phyloP scores from a whole-genome alignment of 1,140 invertebrate species.

The Saccostrea cuccullata region DNA sequence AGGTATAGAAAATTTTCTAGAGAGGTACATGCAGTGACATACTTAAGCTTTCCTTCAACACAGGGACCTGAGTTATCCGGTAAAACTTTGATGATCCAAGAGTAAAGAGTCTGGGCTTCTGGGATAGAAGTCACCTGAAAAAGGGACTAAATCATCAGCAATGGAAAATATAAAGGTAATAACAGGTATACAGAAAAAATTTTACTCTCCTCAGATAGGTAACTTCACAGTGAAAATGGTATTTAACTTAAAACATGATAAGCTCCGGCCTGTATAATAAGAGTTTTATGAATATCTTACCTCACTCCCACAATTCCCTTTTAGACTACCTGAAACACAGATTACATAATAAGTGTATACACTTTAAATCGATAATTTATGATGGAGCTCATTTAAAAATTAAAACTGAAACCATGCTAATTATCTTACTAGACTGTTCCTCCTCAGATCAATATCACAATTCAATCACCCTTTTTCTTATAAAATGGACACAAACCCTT shows the following conservation, averaged over 20 bases:
- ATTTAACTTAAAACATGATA: neutral
- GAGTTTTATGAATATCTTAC: neutral
- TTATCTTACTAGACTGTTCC: too few species aligned
- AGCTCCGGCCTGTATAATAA: neutral
- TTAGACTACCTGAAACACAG: neutral
- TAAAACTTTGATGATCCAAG: constrained; percentile 20
- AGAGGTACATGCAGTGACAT: neutral
- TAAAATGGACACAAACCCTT: too few species aligned
- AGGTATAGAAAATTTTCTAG: neutral
- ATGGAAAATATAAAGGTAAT: neutral
- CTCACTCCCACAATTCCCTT: neutral
- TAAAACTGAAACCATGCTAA: too few species aligned
- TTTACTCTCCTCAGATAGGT: too few species aligned
- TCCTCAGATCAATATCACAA: too few species aligned
- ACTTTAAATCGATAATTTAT: too few species aligned
- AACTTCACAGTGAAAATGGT: too few species aligned
- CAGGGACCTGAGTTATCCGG: neutral
- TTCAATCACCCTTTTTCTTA: too few species aligned
- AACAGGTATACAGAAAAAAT: too few species aligned
- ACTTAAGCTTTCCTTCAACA: constrained; percentile 13
- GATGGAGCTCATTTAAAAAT: too few species aligned
- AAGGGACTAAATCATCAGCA: neutral
- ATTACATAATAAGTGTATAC: too few species aligned
- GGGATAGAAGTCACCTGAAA: neutral
- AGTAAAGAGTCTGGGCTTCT: neutral